These are phyloP conservation scores for Acropora tenuis DNA, from an alignment of 64 coral and sea anemone species.

Conservation along the genomic window DNA sequence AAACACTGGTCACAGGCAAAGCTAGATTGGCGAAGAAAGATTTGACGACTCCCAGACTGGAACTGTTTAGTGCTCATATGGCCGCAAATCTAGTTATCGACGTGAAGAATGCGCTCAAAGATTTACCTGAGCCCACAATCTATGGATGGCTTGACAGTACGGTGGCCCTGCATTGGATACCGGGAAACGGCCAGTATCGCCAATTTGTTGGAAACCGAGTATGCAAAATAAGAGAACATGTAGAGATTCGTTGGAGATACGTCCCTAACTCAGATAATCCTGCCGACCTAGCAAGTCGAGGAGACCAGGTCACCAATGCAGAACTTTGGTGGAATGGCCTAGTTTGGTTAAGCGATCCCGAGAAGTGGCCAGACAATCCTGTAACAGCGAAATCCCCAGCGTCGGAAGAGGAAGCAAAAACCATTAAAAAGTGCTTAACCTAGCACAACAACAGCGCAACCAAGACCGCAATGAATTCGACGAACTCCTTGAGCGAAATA, in stretches of 20 bases:
- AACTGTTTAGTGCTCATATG: conserved; percentile 1
- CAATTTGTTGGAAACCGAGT: not conserved
- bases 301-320: too few relatives aligned
- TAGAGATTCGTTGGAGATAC: conserved; percentile 28
- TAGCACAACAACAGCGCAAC: too few relatives aligned
- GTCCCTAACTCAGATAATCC: conserved; percentile 60
- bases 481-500: too few relatives aligned
- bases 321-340: too few relatives aligned
- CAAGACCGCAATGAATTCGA: too few relatives aligned
- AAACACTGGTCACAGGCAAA: too few relatives aligned
- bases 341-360: too few relatives aligned
- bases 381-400: too few relatives aligned
- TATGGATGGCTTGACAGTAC: not conserved
- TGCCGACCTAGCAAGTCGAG: conserved; percentile 68
- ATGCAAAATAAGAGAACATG: not conserved
- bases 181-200: not conserved
- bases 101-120: not conserved
- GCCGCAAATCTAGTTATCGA: not conserved
- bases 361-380: too few relatives aligned
- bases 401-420: too few relatives aligned
- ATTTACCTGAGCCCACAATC: not conserved
- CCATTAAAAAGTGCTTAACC: too few relatives aligned
- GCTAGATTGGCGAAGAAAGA: not conserved
- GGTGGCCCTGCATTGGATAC: not conserved
- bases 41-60: not conserved